Evolutionary conservation across 2,888 invertebrate genomes (phyloP).

Genomic region (Uloborus plumipes): DNA sequence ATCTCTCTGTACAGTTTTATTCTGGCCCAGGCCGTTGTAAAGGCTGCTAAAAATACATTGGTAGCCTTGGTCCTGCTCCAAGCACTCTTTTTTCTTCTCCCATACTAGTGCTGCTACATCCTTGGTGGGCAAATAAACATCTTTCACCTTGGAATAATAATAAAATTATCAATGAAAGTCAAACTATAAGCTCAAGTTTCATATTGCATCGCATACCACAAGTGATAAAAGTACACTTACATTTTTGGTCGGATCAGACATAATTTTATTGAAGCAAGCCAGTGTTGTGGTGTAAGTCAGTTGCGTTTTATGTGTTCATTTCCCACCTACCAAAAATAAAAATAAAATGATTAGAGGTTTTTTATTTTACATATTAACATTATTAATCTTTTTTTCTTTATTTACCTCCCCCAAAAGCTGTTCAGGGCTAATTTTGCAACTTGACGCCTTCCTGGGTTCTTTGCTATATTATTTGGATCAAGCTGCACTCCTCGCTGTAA

Average conservation of each 20-base stretch:
- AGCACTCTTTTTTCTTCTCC: not conserved
- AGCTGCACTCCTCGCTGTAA: not conserved
- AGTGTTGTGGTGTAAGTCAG: not conserved
- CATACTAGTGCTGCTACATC: constrained; percentile 5
- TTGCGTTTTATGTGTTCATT: constrained; percentile 5
- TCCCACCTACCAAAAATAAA: not conserved
- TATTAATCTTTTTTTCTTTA: too few species aligned
- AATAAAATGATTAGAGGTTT: not conserved
- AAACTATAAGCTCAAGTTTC: too few species aligned
- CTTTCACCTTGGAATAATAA: constrained; percentile 1
- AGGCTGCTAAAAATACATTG: not conserved
- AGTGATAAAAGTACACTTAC: constrained; percentile 1
- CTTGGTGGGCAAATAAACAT: constrained; percentile 2
- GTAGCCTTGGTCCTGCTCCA: not conserved
- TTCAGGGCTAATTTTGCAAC: constrained; percentile 13
- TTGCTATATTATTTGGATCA: not conserved
- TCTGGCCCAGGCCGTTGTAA: not conserved
- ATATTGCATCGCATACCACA: not conserved
- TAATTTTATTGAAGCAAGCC: constrained; percentile 8
- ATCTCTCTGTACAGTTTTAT: not conserved
- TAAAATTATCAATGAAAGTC: too few species aligned
- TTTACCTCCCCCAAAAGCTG: constrained; percentile 23
- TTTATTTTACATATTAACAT: not conserved
- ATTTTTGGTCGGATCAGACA: constrained; percentile 7
- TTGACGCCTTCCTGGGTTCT: not conserved